These are phyloP conservation scores for Ondatra zibethicus DNA, from an alignment of 2,113 vertebrate species.

Conservation along the genomic window DNA sequence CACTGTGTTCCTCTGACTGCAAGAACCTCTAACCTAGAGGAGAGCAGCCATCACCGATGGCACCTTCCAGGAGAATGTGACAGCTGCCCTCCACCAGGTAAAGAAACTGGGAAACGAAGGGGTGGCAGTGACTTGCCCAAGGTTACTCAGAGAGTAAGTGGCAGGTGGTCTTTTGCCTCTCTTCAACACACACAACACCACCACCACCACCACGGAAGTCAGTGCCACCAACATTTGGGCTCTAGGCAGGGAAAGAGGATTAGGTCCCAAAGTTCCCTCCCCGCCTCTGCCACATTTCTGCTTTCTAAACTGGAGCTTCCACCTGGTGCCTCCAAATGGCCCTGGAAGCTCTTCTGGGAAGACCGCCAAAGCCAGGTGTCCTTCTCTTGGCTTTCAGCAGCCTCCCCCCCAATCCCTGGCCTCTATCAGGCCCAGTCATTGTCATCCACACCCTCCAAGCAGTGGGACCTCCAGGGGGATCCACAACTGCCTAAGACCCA, in stretches of 20 bases:
- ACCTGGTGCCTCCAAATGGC: slow-evolving; percentile 64
- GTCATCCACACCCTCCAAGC: background rate
- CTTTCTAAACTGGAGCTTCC: slow-evolving; percentile 60
- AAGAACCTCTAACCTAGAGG: background rate
- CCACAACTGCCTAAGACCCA: background rate
- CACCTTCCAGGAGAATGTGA: fast-evolving
- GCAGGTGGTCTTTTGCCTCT: background rate
- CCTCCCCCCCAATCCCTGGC: background rate
- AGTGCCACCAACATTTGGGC: background rate
- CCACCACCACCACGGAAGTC: background rate
- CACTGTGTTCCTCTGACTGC: background rate
- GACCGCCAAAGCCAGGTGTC: slow-evolving; percentile 66
- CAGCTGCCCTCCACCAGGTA: background rate
- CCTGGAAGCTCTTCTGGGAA: slow-evolving; percentile 60
- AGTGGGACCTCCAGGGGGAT: background rate
- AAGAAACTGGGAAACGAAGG: background rate
- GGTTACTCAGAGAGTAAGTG: background rate
- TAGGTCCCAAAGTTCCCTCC: background rate
- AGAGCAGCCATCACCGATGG: background rate
- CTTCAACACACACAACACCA: no score
- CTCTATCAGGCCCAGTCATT: background rate
- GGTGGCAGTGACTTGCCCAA: background rate
- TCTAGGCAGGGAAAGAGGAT: background rate
- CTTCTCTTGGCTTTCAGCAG: slow-evolving; percentile 15
- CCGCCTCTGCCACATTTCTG: background rate